Conservation (phyloP, 2,797 vertebrate species). For the Manis pentadactyla region DNA sequence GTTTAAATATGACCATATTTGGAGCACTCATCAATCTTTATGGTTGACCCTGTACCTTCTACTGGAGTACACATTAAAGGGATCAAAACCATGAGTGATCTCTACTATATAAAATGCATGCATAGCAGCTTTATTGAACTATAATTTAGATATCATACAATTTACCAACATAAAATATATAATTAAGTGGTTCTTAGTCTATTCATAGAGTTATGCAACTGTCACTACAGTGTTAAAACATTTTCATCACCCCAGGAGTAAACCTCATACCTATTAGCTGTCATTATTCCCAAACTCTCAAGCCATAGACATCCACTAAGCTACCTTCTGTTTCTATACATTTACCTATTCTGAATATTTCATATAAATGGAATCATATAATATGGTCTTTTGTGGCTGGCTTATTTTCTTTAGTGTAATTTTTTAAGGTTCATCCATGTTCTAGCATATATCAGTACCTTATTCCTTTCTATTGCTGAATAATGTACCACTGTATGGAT, state of each 20-base stretch:
- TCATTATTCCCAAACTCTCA: background rate
- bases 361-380: background rate
- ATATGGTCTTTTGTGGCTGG: background rate
- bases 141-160: background rate
- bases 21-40: background rate
- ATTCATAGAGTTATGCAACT: background rate
- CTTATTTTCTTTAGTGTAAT: background rate
- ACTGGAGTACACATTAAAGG: background rate
- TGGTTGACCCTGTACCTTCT: background rate
- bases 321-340: background rate
- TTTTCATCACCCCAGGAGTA: background rate
- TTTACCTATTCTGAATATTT: background rate
- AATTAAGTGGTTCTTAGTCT: background rate
- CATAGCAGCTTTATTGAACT: background rate
- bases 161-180: background rate
- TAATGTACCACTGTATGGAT: background rate
- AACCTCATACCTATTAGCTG: background rate
- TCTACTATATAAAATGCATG: background rate
- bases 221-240: constrained; percentile 3
- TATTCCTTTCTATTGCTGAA: background rate
- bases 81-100: background rate
- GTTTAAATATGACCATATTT: background rate
- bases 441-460: background rate
- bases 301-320: background rate
- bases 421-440: background rate